Conservation (phyloP, 2,113 vertebrate species). For the Dermatemys mawii region DNA sequence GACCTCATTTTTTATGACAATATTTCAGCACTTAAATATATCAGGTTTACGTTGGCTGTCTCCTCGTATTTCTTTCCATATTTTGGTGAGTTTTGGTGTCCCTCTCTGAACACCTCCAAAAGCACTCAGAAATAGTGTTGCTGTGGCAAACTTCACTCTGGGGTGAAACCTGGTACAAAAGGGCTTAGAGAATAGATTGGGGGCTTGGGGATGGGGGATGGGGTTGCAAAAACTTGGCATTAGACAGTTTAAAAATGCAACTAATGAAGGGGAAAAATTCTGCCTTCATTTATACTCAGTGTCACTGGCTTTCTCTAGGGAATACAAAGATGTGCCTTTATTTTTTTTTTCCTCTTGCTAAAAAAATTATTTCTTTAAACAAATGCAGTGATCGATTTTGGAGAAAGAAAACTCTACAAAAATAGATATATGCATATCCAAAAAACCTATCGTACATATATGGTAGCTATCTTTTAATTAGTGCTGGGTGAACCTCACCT, state of each 20-base stretch:
- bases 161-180: not conserved
- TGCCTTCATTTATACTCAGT: not conserved
- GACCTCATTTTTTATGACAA: not conserved
- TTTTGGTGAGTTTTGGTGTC: not conserved
- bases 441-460: not conserved
- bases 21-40: not conserved
- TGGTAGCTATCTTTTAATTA: not conserved
- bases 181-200: not conserved
- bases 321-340: not conserved
- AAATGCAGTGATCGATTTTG: not conserved
- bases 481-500: accelerated
- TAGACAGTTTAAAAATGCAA: not conserved
- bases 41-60: not conserved
- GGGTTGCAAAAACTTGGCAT: not conserved
- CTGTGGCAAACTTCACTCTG: not conserved
- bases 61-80: not conserved
- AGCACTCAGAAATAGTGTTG: accelerated
- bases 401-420: not conserved
- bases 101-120: not conserved
- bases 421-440: not conserved
- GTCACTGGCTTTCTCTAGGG: not conserved
- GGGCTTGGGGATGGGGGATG: too few species aligned
- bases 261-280: not conserved
- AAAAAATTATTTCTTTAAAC: not conserved
- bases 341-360: not conserved